These are phyloP conservation scores for Coremacera marginata DNA, from an alignment of 2,888 invertebrate species.

Conservation along the genomic window DNA sequence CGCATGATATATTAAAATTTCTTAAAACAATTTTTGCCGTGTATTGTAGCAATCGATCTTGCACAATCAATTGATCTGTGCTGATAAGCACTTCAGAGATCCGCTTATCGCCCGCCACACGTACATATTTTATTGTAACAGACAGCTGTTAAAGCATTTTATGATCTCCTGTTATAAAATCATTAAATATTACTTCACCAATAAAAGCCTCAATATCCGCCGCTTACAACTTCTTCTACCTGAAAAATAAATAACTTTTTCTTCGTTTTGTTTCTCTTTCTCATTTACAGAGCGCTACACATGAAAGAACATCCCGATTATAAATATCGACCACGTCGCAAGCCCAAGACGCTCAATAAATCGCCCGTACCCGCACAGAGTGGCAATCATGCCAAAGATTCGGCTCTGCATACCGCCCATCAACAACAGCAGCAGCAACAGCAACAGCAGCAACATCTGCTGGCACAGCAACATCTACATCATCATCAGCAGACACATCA, in stretches of 20 bases:
- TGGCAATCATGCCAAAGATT: conserved; percentile 23
- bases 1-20: no score
- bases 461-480: conserved; percentile 46
- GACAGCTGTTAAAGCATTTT: conserved; percentile 28
- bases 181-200: background rate
- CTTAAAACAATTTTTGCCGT: background rate
- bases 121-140: conserved; percentile 22
- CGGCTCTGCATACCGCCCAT: conserved; percentile 33
- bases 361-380: conserved; percentile 64
- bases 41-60: background rate
- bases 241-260: background rate
- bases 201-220: background rate
- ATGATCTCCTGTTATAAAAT: background rate
- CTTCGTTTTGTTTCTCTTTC: conserved; percentile 1
- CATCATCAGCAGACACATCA: conserved; percentile 38
- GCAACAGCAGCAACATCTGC: conserved; percentile 46
- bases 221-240: background rate
- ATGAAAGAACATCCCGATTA: conserved; percentile 96
- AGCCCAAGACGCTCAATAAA: conserved; percentile 87
- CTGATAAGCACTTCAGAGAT: conserved; percentile 11
- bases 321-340: conserved; percentile 89
- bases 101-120: conserved; percentile 11
- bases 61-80: conserved; percentile 13
- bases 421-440: conserved; percentile 43
- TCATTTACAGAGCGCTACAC: conserved; percentile 79